Base-by-base conservation (phyloP, 2,113 vertebrate genomes). In the Epinephelus fuscoguttatus region DNA sequence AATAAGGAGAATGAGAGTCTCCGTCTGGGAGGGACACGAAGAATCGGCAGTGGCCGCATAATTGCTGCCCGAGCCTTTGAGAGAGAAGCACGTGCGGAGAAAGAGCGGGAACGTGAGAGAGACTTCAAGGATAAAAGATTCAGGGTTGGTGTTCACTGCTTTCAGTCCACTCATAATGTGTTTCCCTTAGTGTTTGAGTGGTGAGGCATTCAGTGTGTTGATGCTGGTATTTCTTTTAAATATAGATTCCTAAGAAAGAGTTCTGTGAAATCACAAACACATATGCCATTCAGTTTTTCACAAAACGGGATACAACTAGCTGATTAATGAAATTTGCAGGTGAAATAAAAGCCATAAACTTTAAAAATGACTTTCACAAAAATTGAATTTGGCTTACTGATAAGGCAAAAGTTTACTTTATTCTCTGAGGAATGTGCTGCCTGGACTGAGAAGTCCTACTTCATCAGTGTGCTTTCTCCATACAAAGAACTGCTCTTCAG, bases 121-220 rank as follows among this genome's bases (percentile, higher is more conserved):
- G 98, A 99, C 91, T 97, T 96, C 83, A 99, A 99, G 79, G 98
- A 99, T 67, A 99, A 99, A 91, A 96, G 98, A 88, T 98, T 98
- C 92, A 95, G 98, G 97, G 98, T 99, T 85, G 70, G 92, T 93
- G 55, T 60, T 70, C 2, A 49, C 70, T 50, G 2, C 2, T 73
- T 63, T 80, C 23, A 17, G 10, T 76, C 13, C 1, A 62, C 72
- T 8, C 2, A 42, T 79, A 52, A 73, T 61, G 19, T 8, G 33
- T 69, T 68, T 37, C 42, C 11, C 2, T 30, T 23, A n/a, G 19
- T 18, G n/a, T 72, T 80, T 2, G 17, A 9, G 23, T 14, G 0
- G 3, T 4, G 33, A 56, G 14, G n/a, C 27, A 27, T 50, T 64
- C 27, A 56, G 4, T 50, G 2, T 1, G 14, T 45, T 56, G 12